phyloP scores from a whole-genome alignment of 2,113 vertebrate genomes.

The Oncorhynchus masou region DNA sequence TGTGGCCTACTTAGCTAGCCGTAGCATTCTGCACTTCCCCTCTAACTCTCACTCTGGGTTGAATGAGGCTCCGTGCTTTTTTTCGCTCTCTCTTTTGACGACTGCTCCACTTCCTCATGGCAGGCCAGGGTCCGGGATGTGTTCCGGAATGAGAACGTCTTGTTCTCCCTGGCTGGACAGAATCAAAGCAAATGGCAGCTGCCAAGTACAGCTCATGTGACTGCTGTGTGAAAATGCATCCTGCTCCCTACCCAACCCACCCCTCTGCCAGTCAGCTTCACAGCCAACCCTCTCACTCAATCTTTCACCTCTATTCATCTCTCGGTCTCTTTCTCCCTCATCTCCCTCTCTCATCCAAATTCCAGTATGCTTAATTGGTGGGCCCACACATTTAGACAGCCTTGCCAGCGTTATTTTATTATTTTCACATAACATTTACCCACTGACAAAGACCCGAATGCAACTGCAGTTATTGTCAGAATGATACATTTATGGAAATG shows the following conservation, averaged over 20 bases:
- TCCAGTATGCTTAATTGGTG: constrained; percentile 21
- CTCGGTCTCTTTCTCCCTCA: background rate
- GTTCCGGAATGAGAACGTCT: constrained; percentile 17
- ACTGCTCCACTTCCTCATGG: constrained; percentile 20
- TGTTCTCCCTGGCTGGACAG: background rate
- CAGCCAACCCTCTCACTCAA: constrained; percentile 1
- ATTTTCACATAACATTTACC: no score
- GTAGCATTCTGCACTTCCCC: constrained; percentile 23
- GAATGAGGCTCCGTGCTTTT: background rate
- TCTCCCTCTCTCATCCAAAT: constrained; percentile 13
- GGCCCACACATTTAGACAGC: background rate
- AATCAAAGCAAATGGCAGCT: constrained; percentile 27
- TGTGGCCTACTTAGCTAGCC: constrained; percentile 56
- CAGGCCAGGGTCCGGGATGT: background rate
- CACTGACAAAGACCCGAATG: no score
- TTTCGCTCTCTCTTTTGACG: background rate
- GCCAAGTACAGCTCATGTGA: constrained; percentile 1
- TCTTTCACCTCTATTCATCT: constrained; percentile 5
- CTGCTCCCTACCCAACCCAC: background rate
- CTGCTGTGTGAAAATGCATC: constrained; percentile 18
- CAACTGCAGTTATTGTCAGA: no score
- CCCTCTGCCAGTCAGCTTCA: background rate
- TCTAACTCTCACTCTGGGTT: background rate
- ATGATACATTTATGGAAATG: background rate
- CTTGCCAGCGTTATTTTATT: no score